Evolutionary conservation across 2,888 invertebrate genomes (phyloP).

Genomic region (Dynastes tityus): DNA sequence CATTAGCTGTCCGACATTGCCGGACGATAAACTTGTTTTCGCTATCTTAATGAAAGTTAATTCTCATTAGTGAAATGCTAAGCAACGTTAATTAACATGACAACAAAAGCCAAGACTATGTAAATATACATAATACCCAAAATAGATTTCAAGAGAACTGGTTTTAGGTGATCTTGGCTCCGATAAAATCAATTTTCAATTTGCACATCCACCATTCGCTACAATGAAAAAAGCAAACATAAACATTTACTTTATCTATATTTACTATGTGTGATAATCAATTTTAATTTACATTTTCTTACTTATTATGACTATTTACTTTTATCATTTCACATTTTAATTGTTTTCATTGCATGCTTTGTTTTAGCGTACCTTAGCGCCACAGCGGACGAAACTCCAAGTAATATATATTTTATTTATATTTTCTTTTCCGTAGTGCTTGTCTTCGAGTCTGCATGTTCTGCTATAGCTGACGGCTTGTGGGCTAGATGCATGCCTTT

Average conservation of each 20-base stretch:
- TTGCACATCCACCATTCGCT: not conserved
- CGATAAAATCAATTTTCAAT: not conserved
- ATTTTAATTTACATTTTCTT: conserved; percentile 29
- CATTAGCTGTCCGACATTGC: not conserved
- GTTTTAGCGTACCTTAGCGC: conserved; percentile 67
- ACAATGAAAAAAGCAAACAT: conserved; percentile 19
- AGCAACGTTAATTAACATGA: not conserved
- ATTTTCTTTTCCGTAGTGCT: conserved; percentile 51
- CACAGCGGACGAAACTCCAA: conserved; percentile 64
- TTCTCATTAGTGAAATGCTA: not conserved
- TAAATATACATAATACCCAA: not conserved
- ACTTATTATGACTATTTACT: conserved; percentile 53
- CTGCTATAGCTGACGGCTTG: conserved; percentile 18
- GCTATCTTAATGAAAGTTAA: not conserved
- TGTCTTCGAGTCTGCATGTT: conserved; percentile 47
- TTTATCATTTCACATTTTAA: conserved; percentile 49
- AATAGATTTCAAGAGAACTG: not conserved
- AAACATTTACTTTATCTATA: conserved; percentile 21
- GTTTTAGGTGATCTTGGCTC: no score
- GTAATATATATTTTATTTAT: conserved; percentile 64
- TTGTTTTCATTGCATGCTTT: conserved; percentile 61
- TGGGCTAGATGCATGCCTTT: conserved; percentile 12
- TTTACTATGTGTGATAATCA: conserved; percentile 4
- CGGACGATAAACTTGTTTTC: not conserved
- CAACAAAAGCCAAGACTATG: conserved; percentile 3